These are phyloP conservation scores for Genyomyrus donnyi DNA, from an alignment of 2,113 vertebrate genomes.

Conservation along the genomic window DNA sequence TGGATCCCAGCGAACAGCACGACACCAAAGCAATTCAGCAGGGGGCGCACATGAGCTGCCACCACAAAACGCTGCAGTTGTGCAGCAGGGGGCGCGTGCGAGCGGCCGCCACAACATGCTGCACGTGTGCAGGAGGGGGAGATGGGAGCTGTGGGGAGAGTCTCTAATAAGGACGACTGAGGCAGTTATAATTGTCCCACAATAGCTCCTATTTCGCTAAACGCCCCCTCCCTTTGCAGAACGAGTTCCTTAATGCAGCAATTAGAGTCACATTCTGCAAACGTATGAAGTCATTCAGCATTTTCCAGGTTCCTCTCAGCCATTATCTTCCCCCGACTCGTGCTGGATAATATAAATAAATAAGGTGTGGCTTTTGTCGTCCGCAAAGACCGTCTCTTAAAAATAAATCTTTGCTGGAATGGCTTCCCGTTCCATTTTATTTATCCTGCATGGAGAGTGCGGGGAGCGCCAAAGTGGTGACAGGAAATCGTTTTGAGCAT, in stretches of 20 bases:
- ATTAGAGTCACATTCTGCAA: constrained; percentile 34
- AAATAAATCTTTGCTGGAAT: constrained; percentile 13
- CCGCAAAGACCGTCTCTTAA: constrained; percentile 1
- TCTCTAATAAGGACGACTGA: constrained; percentile 3
- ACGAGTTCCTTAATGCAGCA: constrained; percentile 11
- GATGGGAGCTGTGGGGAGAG: neutral
- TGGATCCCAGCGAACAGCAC: neutral
- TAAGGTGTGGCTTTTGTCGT: neutral
- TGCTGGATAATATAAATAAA: constrained; percentile 11
- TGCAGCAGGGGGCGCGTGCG: neutral
- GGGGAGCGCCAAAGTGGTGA: neutral
- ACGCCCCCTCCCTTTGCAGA: neutral
- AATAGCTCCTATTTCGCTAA: constrained; percentile 31
- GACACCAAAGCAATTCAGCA: neutral
- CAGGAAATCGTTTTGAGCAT: neutral
- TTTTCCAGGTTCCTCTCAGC: constrained; percentile 23
- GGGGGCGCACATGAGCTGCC: neutral
- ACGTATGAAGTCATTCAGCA: constrained; percentile 38
- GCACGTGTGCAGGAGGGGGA: too few relatives aligned
- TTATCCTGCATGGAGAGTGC: constrained; percentile 13
- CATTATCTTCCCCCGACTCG: constrained; percentile 1
- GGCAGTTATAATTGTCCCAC: constrained; percentile 9
- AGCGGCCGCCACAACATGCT: neutral
- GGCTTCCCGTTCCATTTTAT: constrained; percentile 13
- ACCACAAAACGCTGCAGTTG: neutral